Percentiles rank a stretch among this genome's conserved stretches.
These are phyloP conservation scores for Macropis europaea DNA, from an alignment of 2,888 invertebrate species.

Conservation along the genomic window DNA sequence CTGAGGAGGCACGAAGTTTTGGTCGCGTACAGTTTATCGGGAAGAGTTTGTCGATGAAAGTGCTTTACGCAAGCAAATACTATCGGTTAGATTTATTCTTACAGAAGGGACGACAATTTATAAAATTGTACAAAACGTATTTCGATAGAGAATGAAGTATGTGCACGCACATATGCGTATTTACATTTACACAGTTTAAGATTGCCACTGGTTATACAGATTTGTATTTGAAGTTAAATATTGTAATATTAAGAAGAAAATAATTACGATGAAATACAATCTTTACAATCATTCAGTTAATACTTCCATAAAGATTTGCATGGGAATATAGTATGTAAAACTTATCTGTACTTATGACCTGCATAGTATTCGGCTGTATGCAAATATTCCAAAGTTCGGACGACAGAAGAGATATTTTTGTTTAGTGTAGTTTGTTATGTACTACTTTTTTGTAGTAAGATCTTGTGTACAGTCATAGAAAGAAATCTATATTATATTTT, in stretches of 20 bases:
- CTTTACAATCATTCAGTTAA: slow-evolving; percentile 26
- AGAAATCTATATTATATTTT: slow-evolving; percentile 15
- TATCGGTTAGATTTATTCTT: slow-evolving; percentile 36
- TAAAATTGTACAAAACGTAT: slow-evolving; percentile 58
- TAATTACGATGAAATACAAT: slow-evolving; percentile 21
- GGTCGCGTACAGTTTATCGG: slow-evolving; percentile 6
- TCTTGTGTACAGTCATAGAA: background rate
- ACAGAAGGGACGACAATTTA: slow-evolving; percentile 40
- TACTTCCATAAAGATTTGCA: slow-evolving; percentile 25
- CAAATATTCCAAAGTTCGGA: slow-evolving; percentile 55
- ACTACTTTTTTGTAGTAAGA: slow-evolving; percentile 16
- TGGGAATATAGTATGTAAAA: slow-evolving; percentile 23
- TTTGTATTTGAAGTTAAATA: slow-evolving; percentile 39
- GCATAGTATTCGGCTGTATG: slow-evolving; percentile 38
- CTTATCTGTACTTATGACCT: slow-evolving; percentile 37
- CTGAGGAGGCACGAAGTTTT: slow-evolving; percentile 21
- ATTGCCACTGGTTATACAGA: slow-evolving; percentile 27
- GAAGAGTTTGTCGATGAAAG: slow-evolving; percentile 14
- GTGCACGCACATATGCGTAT: slow-evolving; percentile 49
- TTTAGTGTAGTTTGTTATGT: slow-evolving; percentile 22
- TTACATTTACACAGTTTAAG: slow-evolving; percentile 15
- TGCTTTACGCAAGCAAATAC: slow-evolving; percentile 34
- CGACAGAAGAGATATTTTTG: slow-evolving; percentile 20
- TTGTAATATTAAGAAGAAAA: slow-evolving; percentile 7
- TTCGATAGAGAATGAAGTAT: slow-evolving; percentile 42